These are phyloP conservation scores for Scophthalmus maximus DNA, from an alignment of 2,113 vertebrate genomes.

Conservation along the genomic window DNA sequence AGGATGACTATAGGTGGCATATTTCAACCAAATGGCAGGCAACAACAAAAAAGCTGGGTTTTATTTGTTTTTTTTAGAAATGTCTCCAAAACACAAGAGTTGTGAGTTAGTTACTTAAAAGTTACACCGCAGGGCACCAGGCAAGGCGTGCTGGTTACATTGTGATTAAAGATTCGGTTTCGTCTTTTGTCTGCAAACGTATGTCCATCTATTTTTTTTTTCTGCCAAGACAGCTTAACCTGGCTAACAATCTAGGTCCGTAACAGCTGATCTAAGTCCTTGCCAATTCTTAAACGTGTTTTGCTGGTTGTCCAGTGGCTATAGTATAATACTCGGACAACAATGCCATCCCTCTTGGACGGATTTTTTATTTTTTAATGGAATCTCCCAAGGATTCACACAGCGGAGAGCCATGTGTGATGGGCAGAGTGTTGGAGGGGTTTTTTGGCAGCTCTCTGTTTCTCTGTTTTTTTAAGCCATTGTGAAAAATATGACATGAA, in stretches of 20 bases:
- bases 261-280: conserved; percentile 67
- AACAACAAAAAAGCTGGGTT: conserved; percentile 46
- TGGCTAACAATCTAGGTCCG: conserved; percentile 41
- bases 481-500: conserved; percentile 34
- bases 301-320: conserved; percentile 66
- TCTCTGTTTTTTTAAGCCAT: conserved; percentile 22
- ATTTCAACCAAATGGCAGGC: conserved; percentile 58
- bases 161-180: not conserved
- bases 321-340: conserved; percentile 72
- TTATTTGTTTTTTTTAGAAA: conserved; percentile 17
- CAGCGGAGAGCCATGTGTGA: conserved; percentile 43
- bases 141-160: too few species aligned
- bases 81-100: conserved; percentile 35
- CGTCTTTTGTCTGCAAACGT: not conserved
- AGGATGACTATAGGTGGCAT: conserved; percentile 52
- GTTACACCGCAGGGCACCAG: conserved; percentile 1
- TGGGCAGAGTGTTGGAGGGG: conserved; percentile 20
- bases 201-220: not conserved
- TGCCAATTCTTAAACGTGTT: conserved; percentile 74
- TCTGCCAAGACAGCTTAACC: conserved; percentile 67
- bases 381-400: conserved; percentile 47
- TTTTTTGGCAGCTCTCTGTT: conserved; percentile 52
- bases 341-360: conserved; percentile 48
- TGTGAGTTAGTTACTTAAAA: conserved; percentile 8
- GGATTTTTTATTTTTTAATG: conserved; percentile 60